Evolutionary conservation across 2,113 vertebrate species (phyloP).

Genomic region (Oophaga pumilio): DNA sequence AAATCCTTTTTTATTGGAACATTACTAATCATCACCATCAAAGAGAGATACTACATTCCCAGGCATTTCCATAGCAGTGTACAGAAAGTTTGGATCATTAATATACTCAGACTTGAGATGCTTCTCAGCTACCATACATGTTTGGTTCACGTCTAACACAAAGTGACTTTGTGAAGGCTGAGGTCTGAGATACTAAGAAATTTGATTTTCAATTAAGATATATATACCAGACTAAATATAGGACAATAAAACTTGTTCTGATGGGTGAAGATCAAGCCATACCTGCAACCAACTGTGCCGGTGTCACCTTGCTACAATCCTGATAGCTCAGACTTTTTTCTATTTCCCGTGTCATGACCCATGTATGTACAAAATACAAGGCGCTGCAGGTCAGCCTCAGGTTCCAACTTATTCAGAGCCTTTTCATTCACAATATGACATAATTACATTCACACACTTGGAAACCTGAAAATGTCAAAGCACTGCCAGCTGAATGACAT

Average conservation of each 20-base stretch:
- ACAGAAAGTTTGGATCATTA: conserved; percentile 4
- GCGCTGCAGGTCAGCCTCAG: background rate
- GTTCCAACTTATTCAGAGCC: background rate
- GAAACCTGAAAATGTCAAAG: background rate
- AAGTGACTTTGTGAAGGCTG: background rate
- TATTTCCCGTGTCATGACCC: background rate
- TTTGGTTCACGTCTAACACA: background rate
- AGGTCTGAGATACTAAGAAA: background rate
- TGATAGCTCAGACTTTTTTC: background rate
- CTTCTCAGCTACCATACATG: background rate
- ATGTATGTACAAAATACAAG: background rate
- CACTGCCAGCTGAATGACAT: background rate
- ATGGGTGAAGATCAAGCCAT: too few species aligned
- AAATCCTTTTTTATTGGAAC: conserved; percentile 16
- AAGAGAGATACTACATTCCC: background rate
- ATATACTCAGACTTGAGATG: background rate
- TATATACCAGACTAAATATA: background rate
- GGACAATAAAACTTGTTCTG: background rate
- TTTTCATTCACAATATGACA: background rate
- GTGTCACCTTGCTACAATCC: background rate
- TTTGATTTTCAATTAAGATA: background rate
- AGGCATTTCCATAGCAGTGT: conserved; percentile 20
- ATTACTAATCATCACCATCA: conserved; percentile 22
- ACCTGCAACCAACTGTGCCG: too few species aligned
- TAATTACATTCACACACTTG: background rate